Evolutionary conservation across 2,113 vertebrate species (phyloP).

Genomic region (Phrynocephalus versicolor): DNA sequence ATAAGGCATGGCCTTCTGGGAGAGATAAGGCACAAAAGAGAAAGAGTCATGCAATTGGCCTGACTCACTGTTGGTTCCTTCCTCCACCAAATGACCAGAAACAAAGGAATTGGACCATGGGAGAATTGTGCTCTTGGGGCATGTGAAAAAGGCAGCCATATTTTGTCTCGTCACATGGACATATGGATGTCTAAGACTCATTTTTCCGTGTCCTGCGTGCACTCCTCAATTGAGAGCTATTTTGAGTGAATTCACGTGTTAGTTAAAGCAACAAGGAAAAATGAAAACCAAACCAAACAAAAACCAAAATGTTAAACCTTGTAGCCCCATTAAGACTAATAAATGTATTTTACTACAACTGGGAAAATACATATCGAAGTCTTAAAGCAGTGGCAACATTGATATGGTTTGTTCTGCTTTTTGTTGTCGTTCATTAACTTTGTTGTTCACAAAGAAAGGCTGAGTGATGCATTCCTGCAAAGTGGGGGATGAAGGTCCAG

Average conservation of each 20-base stretch:
- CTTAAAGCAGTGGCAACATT: too few relatives aligned
- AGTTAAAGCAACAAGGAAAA: too few relatives aligned
- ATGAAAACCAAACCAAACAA: too few relatives aligned
- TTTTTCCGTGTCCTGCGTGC: neutral
- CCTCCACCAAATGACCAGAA: neutral
- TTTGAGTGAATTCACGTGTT: too few relatives aligned
- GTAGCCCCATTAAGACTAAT: too few relatives aligned
- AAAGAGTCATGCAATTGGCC: neutral
- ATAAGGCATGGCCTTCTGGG: too few relatives aligned
- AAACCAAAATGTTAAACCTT: too few relatives aligned
- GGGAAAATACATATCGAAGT: too few relatives aligned
- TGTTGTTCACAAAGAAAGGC: neutral
- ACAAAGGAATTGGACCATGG: neutral
- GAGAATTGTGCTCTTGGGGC: neutral
- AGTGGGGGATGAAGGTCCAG: neutral
- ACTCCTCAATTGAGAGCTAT: neutral
- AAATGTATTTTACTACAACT: too few relatives aligned
- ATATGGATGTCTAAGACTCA: slow-evolving; percentile 5
- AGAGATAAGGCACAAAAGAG: neutral
- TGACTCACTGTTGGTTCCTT: neutral
- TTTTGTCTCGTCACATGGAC: neutral
- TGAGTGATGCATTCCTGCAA: neutral
- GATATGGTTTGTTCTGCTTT: too few relatives aligned
- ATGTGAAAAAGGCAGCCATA: neutral
- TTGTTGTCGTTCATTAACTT: too few relatives aligned